Base-by-base conservation (phyloP, 2,888 invertebrate genomes). In the Apotomis betuletana region DNA sequence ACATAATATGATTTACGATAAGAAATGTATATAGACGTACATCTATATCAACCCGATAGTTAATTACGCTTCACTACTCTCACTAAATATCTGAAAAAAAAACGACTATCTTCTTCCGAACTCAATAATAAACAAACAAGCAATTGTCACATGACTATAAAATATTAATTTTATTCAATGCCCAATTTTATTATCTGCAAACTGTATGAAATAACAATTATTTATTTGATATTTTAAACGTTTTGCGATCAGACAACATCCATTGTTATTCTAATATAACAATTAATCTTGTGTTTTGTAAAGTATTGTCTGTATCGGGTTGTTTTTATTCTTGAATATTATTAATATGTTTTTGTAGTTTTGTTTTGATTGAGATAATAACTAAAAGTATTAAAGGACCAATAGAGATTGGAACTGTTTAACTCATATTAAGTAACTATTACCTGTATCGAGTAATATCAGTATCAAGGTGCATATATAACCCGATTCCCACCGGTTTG, bases 141-240 rank as follows among this genome's bases (percentile, higher is more conserved):
- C 73, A 76, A 79, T 78, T 77, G 76, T 72, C 76, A 27, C 27
- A 80, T 82, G 78, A 76, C 77, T 78, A 76, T 78, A 79, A 67
- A 75, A 77, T 76, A 80, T 86, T 91, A 92, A 92, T 92, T 71
- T 89, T 90, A 92, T 92, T 91, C 93, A 90, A 88, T 87, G 88
- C 67, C 88, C 87, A 83, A 86, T 88, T 92, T 92, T 92, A 93
- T 92, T 88, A 90, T 86, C 92, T 92, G 91, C 77, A 84, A 92
- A 92, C 84, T 87, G 82, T 82, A 81, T 82, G 80, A 83, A 82
- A 83, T 78, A 80, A 79, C 84, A 83, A 86, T 89, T 87, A 85
- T 87, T 88, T 88, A 83, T 86, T 84, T 86, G 74, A 70, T 74
- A 69, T 78, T 70, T 69, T 76, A 70, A 76, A 69, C 68, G 74